phyloP scores from a whole-genome alignment of 2,888 invertebrate species.

The Anaspis maculata region DNA sequence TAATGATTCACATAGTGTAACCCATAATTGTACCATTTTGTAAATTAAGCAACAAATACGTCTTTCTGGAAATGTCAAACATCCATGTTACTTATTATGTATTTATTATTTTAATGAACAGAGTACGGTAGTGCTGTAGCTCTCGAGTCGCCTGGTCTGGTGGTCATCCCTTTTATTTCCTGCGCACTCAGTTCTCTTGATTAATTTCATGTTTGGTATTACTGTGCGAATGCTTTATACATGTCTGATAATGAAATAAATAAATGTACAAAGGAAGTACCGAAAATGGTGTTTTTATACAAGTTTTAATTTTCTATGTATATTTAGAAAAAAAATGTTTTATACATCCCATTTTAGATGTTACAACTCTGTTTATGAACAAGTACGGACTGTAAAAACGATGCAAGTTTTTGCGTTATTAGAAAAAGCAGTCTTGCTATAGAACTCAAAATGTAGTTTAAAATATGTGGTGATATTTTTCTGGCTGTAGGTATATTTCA shows the following conservation, averaged over 20 bases:
- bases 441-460: constrained; percentile 45
- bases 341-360: constrained; percentile 33
- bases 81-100: constrained; percentile 45
- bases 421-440: constrained; percentile 39
- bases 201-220: constrained; percentile 47
- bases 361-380: constrained; percentile 33
- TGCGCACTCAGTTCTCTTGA: constrained; percentile 39
- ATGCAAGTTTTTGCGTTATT: constrained; percentile 15
- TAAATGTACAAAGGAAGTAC: constrained; percentile 49
- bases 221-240: constrained; percentile 50
- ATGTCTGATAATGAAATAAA: constrained; percentile 47
- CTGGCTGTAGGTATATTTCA: constrained; percentile 45
- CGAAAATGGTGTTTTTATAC: constrained; percentile 45
- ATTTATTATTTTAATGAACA: constrained; percentile 30
- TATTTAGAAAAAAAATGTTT: constrained; percentile 39
- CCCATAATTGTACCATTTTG: constrained; percentile 44
- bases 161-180: constrained; percentile 27
- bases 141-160: constrained; percentile 35
- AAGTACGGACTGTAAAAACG: constrained; percentile 32
- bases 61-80: constrained; percentile 45
- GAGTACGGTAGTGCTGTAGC: constrained; percentile 32
- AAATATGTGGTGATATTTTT: constrained; percentile 46
- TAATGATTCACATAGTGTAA: constrained; percentile 41
- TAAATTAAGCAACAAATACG: constrained; percentile 43
- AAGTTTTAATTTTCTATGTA: constrained; percentile 44